A percentile compares a stretch with the other conserved stretches of the same genome.
Evolutionary conservation across 1,140 invertebrate genomes (phyloP).

Genomic region (Drosophila suzukii): DNA sequence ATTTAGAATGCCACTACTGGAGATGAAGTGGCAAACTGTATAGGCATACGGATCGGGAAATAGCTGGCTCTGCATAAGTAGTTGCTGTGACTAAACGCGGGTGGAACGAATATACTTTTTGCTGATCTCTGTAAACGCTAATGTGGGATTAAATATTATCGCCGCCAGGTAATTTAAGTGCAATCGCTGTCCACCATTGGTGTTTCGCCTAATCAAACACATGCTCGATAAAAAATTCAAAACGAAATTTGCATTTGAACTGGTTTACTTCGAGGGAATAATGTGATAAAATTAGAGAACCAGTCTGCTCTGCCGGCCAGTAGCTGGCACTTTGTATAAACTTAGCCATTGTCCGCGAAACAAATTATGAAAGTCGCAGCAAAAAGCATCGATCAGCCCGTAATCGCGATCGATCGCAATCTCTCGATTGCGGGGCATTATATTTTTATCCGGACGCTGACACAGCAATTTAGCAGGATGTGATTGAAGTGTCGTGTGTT

Average conservation of each 20-base stretch:
- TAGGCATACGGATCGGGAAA: not conserved
- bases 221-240: slow-evolving; percentile 28
- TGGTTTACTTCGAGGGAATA: slow-evolving; percentile 25
- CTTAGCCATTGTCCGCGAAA: slow-evolving; percentile 45
- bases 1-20: slow-evolving; percentile 27
- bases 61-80: not conserved
- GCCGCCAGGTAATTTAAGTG: slow-evolving; percentile 35
- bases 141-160: slow-evolving; percentile 34
- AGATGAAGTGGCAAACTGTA: slow-evolving; percentile 11
- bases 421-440: not conserved
- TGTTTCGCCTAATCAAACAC: slow-evolving; percentile 40
- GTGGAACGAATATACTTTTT: not conserved
- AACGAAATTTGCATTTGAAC: slow-evolving; percentile 33
- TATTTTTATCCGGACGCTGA: slow-evolving; percentile 36
- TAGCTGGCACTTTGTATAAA: slow-evolving; percentile 63
- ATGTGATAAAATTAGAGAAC: slow-evolving; percentile 32
- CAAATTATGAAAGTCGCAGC: slow-evolving; percentile 51
- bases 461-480: slow-evolving; percentile 32
- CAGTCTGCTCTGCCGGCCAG: slow-evolving; percentile 41
- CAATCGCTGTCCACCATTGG: slow-evolving; percentile 41
- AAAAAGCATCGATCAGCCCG: slow-evolving; percentile 52
- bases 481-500: slow-evolving; percentile 36
- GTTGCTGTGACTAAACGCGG: slow-evolving; percentile 21
- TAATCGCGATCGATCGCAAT: slow-evolving; percentile 6
- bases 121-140: slow-evolving; percentile 21